Base-by-base conservation (phyloP, 2,797 vertebrate species). In the Aeoliscus strigatus region DNA sequence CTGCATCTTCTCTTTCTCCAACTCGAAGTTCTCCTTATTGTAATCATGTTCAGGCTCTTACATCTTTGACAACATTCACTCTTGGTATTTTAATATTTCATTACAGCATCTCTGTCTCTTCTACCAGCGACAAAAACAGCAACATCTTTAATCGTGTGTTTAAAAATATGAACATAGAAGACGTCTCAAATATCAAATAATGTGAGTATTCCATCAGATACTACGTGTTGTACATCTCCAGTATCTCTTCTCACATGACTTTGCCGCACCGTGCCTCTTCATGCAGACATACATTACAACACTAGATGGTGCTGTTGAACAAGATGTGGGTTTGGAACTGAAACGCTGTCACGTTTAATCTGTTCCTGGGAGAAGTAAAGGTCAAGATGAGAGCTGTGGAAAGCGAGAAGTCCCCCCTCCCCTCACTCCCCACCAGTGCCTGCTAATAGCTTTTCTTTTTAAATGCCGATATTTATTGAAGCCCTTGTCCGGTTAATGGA, bases 281-380 rank as follows among this genome's bases (percentile, higher is more conserved):
- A 8, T 25, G 24, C 8, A 25, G 24, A 7, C 8, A 25, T 7
- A 7, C 3, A 9, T 3, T 7, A 2, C 24, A 8, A 2, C 70
- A 59, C 49, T 52, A 66, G 71, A 67, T 66, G 77, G 51, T 14
- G 56, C 37, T 60, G 59, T 47, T 45, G 12, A 9, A 41, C 14
- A 12, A 27, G 8, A 15, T 4, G 8, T 28, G 14, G 4, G 51
- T 69, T 35, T 63, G 47, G 52, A 25, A 38, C 54, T 37, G 44
- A 65, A 45, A 47, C 45, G 52, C 33, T 60, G 52, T 68, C 57
- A 67, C 32, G 47, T 63, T 39, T 63, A 51, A 65, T 59, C 60
- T 64, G 58, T 72, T 76, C 29, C 23, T 40, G 32, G 51, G 51
- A 69, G 53, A 63, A 56, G 46, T 44, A 72, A 81, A 78, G 53